These are phyloP conservation scores for Thermophis baileyi DNA, from an alignment of 2,113 vertebrate species.

Conservation along the genomic window DNA sequence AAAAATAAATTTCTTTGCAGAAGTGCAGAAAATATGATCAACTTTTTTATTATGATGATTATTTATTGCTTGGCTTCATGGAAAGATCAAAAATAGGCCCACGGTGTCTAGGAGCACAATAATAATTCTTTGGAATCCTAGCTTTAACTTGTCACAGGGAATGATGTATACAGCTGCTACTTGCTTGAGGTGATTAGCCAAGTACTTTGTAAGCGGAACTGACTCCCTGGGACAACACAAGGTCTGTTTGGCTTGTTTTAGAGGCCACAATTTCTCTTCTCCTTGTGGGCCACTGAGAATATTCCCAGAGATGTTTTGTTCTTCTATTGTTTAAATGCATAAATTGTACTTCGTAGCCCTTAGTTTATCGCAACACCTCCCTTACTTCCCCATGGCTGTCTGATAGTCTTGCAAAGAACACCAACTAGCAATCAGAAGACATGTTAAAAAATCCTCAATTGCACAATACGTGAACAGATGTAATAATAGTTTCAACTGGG, in stretches of 20 bases:
- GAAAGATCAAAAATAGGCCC: constrained; percentile 52
- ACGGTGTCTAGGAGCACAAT: constrained; percentile 49
- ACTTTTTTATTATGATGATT: constrained; percentile 37
- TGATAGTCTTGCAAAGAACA: neutral
- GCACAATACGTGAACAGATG: neutral
- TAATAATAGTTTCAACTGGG: too few relatives aligned
- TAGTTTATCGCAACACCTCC: neutral
- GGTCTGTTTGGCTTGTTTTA: neutral
- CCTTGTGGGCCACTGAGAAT: neutral
- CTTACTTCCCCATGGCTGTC: neutral
- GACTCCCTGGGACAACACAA: neutral
- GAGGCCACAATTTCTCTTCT: neutral
- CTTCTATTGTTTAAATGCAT: neutral
- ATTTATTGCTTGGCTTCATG: constrained; percentile 49
- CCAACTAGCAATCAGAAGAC: neutral
- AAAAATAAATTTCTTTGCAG: constrained; percentile 69
- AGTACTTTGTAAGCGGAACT: neutral
- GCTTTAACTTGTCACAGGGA: constrained; percentile 31
- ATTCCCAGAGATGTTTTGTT: neutral
- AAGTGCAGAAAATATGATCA: constrained; percentile 63
- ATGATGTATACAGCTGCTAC: constrained; percentile 16
- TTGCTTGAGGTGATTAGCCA: constrained; percentile 29
- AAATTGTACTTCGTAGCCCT: neutral
- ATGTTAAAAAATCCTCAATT: neutral
- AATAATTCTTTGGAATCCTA: constrained; percentile 16